Evolutionary conservation across 2,113 vertebrate species (phyloP), one percentile per base, ranked within the genome.

Genomic region (Muscicapa adusta): DNA sequence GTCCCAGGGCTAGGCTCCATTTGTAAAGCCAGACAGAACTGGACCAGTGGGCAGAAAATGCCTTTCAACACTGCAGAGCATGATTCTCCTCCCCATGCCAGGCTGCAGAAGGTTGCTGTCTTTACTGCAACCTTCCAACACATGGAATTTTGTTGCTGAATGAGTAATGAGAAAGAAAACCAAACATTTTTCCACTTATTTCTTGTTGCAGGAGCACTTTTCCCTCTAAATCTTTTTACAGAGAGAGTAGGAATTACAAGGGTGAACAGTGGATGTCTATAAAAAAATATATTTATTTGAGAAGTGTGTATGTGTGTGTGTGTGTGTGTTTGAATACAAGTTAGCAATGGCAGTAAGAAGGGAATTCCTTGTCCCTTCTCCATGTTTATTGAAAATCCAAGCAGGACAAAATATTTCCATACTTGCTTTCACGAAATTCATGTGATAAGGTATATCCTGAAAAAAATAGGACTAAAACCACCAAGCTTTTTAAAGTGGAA

Each of bases 231-330:
- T 68, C 7, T 82, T 34, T 85, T 93, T 71, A 48, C 15, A 67
- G 4, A 29, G 23, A 68, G 4, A 34, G 3, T 28, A 61, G 23
- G 19, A 79, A 62, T 81, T 34, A 26, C 1, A 3, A 10, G 24
- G 12, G 6, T 57, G 53, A 66, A 18, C 10, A 40, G 36, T 75
- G 40, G 6, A 36, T 77, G 9, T 12, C 8, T 36, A 3, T 74
- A 34, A 4, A 38, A 38, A 86, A 81, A 50, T 66, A 34, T 12
- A 42, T 70, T 19, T 34, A 42, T 68, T 50, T 76, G 50, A 61
- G 58, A 14, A 3, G 6, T 0, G 6, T 13, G 6, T 11, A 18
- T 23, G 12, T 13, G 22, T 23, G 12, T 13, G 19, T 15, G 10
- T 14, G 2, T 42, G 24, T 63, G 29, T 8, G 0, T 53, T 72